A percentile compares a stretch with the other conserved stretches of the same genome.
Conservation (phyloP, 2,113 vertebrate genomes). For the Toxotes jaculatrix region DNA sequence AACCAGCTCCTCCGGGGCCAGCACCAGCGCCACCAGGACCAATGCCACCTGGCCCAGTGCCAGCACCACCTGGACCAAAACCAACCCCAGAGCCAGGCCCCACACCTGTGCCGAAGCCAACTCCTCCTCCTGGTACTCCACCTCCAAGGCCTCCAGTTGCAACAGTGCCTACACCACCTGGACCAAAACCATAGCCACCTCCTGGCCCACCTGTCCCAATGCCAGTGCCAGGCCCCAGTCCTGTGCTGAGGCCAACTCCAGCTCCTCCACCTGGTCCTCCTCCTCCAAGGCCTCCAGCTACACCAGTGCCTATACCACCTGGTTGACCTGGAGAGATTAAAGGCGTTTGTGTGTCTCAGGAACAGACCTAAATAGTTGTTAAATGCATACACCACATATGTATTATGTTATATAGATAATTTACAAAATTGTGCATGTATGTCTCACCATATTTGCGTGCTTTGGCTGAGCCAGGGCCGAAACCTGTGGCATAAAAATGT, state of each 20-base stretch:
- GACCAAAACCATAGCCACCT: slow-evolving; percentile 33
- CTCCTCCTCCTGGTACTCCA: slow-evolving; percentile 38
- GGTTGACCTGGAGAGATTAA: slow-evolving; percentile 48
- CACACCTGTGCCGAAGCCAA: slow-evolving; percentile 37
- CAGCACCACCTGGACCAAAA: slow-evolving; percentile 54
- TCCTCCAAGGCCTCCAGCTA: slow-evolving; percentile 48
- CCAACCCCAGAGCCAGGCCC: slow-evolving; percentile 53
- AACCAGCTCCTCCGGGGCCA: slow-evolving; percentile 48
- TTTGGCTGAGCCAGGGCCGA: slow-evolving; percentile 68
- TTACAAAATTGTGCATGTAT: not conserved
- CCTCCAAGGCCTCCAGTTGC: slow-evolving; percentile 51
- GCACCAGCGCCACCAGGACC: slow-evolving; percentile 40
- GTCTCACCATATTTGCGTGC: slow-evolving; percentile 72
- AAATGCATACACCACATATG: not conserved
- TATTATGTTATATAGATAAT: not conserved
- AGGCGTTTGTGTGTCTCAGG: not conserved
- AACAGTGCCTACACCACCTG: slow-evolving; percentile 57
- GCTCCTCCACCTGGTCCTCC: slow-evolving; percentile 41
- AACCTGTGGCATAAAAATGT: slow-evolving; percentile 47
- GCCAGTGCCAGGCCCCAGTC: slow-evolving; percentile 40
- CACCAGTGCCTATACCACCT: slow-evolving; percentile 41
- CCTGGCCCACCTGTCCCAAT: slow-evolving; percentile 39
- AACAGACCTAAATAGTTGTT: not conserved
- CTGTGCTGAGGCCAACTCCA: slow-evolving; percentile 44
- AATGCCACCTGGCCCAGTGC: slow-evolving; percentile 26